Conservation (phyloP, 2,888 invertebrate genomes). For the Eupeodes luniger region DNA sequence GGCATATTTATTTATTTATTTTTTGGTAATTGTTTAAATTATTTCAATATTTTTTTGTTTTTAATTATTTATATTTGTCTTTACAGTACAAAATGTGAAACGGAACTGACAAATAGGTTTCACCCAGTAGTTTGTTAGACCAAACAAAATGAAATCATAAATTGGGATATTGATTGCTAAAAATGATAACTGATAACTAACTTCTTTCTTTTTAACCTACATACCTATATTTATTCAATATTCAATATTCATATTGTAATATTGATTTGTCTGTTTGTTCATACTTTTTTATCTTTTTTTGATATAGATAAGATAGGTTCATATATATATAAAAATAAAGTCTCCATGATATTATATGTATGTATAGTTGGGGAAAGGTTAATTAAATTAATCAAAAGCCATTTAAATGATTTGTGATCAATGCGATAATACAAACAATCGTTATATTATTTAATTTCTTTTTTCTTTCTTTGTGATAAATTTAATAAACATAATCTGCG, state of each 20-base stretch:
- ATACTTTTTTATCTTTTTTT: neutral
- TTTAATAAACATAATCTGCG: no score
- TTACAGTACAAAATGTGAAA: conserved; percentile 1
- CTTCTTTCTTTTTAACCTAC: no score
- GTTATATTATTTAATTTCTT: conserved; percentile 2
- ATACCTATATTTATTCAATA: neutral
- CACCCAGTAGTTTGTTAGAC: neutral
- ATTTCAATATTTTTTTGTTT: neutral
- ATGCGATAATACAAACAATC: neutral
- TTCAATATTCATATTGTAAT: neutral
- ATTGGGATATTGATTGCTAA: neutral
- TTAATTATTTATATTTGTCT: neutral
- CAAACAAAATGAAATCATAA: neutral
- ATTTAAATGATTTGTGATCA: neutral
- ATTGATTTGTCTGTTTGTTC: conserved; percentile 29
- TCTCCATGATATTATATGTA: neutral
- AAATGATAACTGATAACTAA: conserved; percentile 14
- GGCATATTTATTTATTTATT: conserved; percentile 35
- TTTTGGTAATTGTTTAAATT: neutral
- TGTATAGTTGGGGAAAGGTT: neutral
- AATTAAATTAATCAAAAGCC: conserved; percentile 13
- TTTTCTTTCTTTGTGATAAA: neutral
- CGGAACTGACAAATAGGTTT: neutral
- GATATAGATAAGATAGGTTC: conserved; percentile 15
- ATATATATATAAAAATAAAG: neutral